phyloP scores from a whole-genome alignment of 2,888 invertebrate species.

The Choristoneura rosaceana region DNA sequence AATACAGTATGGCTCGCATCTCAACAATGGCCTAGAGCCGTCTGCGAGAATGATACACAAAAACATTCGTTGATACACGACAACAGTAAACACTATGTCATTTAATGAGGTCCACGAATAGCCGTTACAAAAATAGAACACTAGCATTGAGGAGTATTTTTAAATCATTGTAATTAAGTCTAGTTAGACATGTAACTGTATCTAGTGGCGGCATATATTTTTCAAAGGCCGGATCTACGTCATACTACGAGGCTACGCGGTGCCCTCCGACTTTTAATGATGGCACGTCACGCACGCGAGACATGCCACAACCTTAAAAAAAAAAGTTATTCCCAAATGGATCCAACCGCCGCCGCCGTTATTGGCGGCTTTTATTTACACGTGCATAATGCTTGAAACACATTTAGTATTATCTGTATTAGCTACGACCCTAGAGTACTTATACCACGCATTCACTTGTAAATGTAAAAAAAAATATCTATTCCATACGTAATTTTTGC shows the following conservation, averaged over 20 bases:
- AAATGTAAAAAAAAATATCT: conserved; percentile 2
- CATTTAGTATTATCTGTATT: conserved; percentile 31
- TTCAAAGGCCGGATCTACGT: conserved; percentile 57
- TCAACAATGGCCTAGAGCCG: conserved; percentile 26
- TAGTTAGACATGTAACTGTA: conserved; percentile 41
- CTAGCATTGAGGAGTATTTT: conserved; percentile 49
- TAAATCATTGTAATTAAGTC: conserved; percentile 46
- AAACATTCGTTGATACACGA: conserved; percentile 30
- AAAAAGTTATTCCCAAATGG: conserved; percentile 29
- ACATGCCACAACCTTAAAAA: conserved; percentile 28
- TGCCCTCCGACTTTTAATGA: conserved; percentile 62
- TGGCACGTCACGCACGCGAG: conserved; percentile 56
- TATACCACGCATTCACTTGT: background rate
- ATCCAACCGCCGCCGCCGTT: conserved; percentile 12
- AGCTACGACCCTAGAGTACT: conserved; percentile 11
- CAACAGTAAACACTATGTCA: conserved; percentile 25
- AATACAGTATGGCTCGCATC: background rate
- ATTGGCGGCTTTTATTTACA: conserved; percentile 26
- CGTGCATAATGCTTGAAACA: background rate
- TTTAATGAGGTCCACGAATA: conserved; percentile 38
- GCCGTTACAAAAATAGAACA: conserved; percentile 43
- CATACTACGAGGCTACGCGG: conserved; percentile 53
- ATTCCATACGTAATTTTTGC: conserved; percentile 12
- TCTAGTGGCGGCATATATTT: conserved; percentile 41
- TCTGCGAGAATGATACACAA: conserved; percentile 15